phyloP scores from a whole-genome alignment of 2,888 invertebrate species.

The Perdita meconis region DNA sequence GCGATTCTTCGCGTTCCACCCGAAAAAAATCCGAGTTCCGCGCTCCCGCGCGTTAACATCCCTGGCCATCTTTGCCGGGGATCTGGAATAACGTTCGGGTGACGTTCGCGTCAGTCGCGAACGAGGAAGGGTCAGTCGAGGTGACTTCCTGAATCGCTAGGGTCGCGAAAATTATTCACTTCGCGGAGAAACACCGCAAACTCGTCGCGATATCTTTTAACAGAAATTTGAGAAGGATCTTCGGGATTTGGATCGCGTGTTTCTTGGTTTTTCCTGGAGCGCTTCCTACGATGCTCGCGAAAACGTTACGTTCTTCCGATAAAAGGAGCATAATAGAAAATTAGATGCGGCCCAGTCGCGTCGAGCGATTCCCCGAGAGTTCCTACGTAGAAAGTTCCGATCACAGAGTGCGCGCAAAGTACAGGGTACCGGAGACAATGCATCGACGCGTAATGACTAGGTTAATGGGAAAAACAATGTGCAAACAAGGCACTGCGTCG shows the following conservation, averaged over 20 bases:
- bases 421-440: slow-evolving; percentile 69
- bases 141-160: slow-evolving; percentile 14
- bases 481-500: slow-evolving; percentile 68
- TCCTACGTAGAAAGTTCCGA: slow-evolving; percentile 60
- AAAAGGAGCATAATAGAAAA: slow-evolving; percentile 70
- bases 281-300: slow-evolving; percentile 21
- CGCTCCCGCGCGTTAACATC: slow-evolving; percentile 59
- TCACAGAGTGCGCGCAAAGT: slow-evolving; percentile 71
- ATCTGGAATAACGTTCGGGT: slow-evolving; percentile 52
- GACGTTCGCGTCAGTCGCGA: slow-evolving; percentile 7
- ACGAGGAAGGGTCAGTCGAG: slow-evolving; percentile 23
- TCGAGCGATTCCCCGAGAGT: not conserved
- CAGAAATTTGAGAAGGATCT: no score
- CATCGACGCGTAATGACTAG: slow-evolving; percentile 69
- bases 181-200: slow-evolving; percentile 2
- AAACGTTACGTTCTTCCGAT: slow-evolving; percentile 48
- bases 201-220: no score
- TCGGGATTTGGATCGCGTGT: slow-evolving; percentile 41
- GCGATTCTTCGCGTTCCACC: slow-evolving; percentile 81
- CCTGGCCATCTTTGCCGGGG: slow-evolving; percentile 41
- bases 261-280: slow-evolving; percentile 8
- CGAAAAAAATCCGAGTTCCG: slow-evolving; percentile 75
- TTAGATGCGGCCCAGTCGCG: slow-evolving; percentile 58
- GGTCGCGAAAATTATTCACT: not conserved
- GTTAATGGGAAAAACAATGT: slow-evolving; percentile 73